These are phyloP conservation scores for Apis laboriosa DNA, from an alignment of 1,140 invertebrate genomes.

Conservation along the genomic window DNA sequence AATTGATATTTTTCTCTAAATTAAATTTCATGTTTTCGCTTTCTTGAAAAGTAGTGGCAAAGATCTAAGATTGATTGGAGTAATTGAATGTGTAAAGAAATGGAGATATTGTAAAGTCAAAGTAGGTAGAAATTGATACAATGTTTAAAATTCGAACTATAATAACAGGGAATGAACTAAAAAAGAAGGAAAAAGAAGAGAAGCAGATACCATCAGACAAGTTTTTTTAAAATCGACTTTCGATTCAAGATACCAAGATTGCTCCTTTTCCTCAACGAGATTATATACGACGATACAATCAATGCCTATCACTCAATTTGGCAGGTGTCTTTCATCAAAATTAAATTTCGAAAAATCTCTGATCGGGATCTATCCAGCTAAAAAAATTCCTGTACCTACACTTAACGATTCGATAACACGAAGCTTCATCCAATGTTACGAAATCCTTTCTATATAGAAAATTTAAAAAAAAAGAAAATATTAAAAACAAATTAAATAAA, in stretches of 20 bases:
- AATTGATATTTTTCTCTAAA: no score
- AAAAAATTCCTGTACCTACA: neutral
- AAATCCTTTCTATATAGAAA: neutral
- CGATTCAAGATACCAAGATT: neutral
- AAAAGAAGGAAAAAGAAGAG: neutral
- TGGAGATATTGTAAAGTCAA: no score
- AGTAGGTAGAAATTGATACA: neutral
- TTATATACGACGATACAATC: slow-evolving; percentile 15
- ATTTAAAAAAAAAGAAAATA: no score
- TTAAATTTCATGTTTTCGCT: no score
- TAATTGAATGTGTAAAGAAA: no score
- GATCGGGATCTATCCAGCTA: neutral
- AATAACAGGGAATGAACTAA: no score
- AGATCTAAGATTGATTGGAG: no score
- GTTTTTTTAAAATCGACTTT: neutral
- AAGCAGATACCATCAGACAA: neutral
- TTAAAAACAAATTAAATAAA: no score
- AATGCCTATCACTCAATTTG: neutral
- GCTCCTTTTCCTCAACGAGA: neutral
- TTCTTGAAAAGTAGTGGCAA: no score
- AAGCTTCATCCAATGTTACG: neutral
- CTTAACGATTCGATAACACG: neutral
- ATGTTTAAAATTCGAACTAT: neutral
- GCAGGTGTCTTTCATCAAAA: slow-evolving; percentile 18
- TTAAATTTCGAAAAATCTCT: slow-evolving; percentile 12